These are phyloP conservation scores for Liopterus haemorrhoidalis DNA, from an alignment of 2,888 invertebrate species.

Conservation along the genomic window DNA sequence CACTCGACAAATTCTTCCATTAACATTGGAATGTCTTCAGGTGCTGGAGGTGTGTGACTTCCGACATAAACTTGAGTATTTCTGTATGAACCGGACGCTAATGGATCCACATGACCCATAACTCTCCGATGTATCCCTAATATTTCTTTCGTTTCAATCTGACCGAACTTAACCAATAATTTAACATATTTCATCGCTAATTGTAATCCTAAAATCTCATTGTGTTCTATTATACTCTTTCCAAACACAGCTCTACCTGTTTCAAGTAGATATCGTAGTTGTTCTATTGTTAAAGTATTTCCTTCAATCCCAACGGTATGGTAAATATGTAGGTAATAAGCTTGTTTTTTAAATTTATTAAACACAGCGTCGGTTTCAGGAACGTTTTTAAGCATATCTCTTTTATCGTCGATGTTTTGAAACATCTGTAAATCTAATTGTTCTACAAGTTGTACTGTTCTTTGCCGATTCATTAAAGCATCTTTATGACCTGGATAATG, in stretches of 20 bases:
- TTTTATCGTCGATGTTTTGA: conserved; percentile 74
- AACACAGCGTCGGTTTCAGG: conserved; percentile 75
- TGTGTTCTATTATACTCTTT: conserved; percentile 93
- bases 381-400: conserved; percentile 73
- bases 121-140: conserved; percentile 88
- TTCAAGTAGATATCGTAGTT: conserved; percentile 87
- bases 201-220: conserved; percentile 92
- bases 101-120: conserved; percentile 89
- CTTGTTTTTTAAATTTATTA: conserved; percentile 85
- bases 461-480: conserved; percentile 71
- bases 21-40: conserved; percentile 70
- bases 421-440: conserved; percentile 78
- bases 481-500: conserved; percentile 77
- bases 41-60: conserved; percentile 87
- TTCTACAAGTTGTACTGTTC: conserved; percentile 84
- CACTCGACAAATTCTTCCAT: conserved; percentile 89
- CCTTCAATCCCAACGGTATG: conserved; percentile 97
- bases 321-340: conserved; percentile 93
- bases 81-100: conserved; percentile 83
- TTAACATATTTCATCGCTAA: conserved; percentile 91
- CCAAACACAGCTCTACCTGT: conserved; percentile 80
- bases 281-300: conserved; percentile 90
- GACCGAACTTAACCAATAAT: conserved; percentile 68
- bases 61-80: conserved; percentile 88
- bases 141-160: conserved; percentile 78